Percentiles rank a stretch among this genome's conserved stretches.
Evolutionary conservation across 2,888 invertebrate species (phyloP).

Genomic region (Pinctada fucata): DNA sequence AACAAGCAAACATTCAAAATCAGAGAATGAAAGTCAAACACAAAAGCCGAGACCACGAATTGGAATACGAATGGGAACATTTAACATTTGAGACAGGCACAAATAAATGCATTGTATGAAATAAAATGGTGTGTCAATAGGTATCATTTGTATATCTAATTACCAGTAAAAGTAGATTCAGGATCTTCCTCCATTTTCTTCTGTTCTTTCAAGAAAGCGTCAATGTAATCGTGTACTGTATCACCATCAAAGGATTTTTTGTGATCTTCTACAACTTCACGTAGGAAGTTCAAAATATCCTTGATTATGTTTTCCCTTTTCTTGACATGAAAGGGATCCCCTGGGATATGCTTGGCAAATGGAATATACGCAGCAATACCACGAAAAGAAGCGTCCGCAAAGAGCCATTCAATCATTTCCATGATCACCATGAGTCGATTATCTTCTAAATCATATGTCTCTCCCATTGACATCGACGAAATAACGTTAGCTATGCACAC

Average conservation of each 20-base stretch:
- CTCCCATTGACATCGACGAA: constrained; percentile 54
- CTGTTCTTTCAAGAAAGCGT: constrained; percentile 29
- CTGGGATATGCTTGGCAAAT: constrained; percentile 45
- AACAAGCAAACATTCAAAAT: no score
- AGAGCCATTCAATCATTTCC: background rate
- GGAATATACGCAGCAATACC: constrained; percentile 34
- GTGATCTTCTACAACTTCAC: constrained; percentile 37
- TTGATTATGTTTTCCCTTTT: constrained; percentile 21
- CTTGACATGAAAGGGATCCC: constrained; percentile 48
- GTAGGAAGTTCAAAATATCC: constrained; percentile 23
- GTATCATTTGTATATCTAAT: no score
- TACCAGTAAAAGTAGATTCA: background rate
- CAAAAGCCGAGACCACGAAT: no score
- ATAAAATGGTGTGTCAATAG: no score
- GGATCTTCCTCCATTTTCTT: background rate
- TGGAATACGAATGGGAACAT: no score
- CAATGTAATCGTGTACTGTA: constrained; percentile 50
- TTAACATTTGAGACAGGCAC: no score
- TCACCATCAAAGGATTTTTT: constrained; percentile 41
- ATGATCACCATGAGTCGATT: constrained; percentile 25
- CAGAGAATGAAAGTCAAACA: no score
- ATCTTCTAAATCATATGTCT: constrained; percentile 57
- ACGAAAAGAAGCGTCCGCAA: background rate
- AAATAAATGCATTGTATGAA: no score
- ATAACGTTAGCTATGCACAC: constrained; percentile 56